Evolutionary conservation across 2,888 invertebrate species (phyloP), one percentile per base, ranked within the genome.

Genomic region (Camptogramma bilineatum): DNA sequence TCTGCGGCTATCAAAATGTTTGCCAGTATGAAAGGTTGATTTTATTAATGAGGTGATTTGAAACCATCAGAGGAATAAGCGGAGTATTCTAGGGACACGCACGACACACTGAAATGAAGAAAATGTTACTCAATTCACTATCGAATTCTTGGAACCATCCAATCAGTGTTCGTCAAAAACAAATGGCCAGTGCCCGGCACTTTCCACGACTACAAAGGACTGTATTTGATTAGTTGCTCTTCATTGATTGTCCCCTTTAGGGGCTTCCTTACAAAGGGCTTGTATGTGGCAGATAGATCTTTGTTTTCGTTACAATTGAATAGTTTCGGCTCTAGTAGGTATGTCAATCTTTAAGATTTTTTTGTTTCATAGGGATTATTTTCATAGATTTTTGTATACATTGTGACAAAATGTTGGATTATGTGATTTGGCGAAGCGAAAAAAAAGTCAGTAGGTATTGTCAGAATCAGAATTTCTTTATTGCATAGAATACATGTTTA

Each of bases 121-220:
- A 39, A 39, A 13, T 13, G 1, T 34, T 1, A 4, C 34, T 39
- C 34, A 13, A 34, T 34, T 13, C 34, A 39, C 17, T 47, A 24
- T 55, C 19, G 17, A 42, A 48, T 48, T 57, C 17, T 52, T 16
- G 16, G n/a, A 34, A 34, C n/a, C 19, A 18, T 16, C 44, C 46
- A 62, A 62, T 56, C 52, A 51, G 52, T 47, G 46, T 31, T 46
- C 51, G 24, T 55, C 51, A 46, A 39, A 62, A 51, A 62, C 51
- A 55, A 62, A 52, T 39, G 17, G 21, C 10, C 42, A 57, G 39
- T 39, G 47, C 46, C 42, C 18, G 39, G 17, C 21, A 52, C 52
- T 34, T 50, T 50, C 28, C 48, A 39, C 48, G 39, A 21, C 48
- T 34, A 42, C 48, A 60, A 50, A 16, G 10, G 42, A 21, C 17